Percentiles rank a stretch among this genome's conserved stretches.
phyloP scores from a whole-genome alignment of 2,797 vertebrate genomes.

The Erethizon dorsatum region DNA sequence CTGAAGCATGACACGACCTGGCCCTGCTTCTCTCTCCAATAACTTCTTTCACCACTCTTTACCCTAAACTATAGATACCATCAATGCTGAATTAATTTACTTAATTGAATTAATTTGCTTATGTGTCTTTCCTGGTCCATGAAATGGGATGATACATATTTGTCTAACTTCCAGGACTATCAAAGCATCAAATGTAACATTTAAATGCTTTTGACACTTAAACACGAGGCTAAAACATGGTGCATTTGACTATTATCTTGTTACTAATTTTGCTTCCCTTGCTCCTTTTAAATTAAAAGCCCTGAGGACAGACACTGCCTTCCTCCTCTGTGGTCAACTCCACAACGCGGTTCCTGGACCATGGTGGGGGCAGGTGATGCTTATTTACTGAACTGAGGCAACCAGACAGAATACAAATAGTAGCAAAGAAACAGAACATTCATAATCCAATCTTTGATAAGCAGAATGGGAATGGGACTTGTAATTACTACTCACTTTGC shows the following conservation, averaged over 20 bases:
- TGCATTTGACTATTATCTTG: not conserved
- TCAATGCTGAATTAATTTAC: not conserved
- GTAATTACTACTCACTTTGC: not conserved
- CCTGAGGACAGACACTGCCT: not conserved
- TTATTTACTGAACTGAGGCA: not conserved
- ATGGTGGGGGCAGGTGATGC: not conserved
- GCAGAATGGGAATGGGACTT: not conserved
- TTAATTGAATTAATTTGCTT: not conserved
- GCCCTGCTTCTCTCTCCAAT: not conserved
- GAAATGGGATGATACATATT: not conserved
- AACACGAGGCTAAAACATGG: not conserved
- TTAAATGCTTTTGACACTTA: not conserved
- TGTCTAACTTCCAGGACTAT: not conserved
- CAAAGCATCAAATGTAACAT: not conserved
- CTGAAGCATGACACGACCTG: not conserved
- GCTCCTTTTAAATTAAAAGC: not conserved
- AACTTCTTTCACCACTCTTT: not conserved
- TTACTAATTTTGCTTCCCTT: not conserved
- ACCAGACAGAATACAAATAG: not conserved
- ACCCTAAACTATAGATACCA: not conserved
- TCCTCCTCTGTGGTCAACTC: not conserved
- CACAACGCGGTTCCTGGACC: not conserved
- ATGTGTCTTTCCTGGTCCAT: not conserved
- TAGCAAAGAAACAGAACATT: not conserved
- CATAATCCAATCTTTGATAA: not conserved